Evolutionary conservation across 2,888 invertebrate genomes (phyloP).

Genomic region (Protophormia terraenovae): DNA sequence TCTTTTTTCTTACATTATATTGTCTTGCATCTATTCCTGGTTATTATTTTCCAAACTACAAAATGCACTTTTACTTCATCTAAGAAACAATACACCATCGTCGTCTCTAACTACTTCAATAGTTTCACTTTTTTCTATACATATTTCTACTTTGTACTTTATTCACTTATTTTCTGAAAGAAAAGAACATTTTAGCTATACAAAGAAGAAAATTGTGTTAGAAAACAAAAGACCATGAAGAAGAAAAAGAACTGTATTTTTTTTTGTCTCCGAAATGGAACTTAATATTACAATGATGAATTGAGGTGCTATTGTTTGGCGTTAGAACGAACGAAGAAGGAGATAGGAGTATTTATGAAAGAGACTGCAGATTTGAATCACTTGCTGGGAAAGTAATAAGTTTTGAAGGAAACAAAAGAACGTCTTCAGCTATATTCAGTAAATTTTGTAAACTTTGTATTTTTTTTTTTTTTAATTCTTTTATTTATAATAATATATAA

Average conservation of each 20-base stretch:
- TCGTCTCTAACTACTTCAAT: conserved; percentile 27
- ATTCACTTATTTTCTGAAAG: conserved; percentile 12
- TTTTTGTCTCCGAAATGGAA: conserved; percentile 22
- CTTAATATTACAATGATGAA: conserved; percentile 24
- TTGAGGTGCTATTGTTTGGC: conserved; percentile 22
- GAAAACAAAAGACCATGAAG: not conserved
- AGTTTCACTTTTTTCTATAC: conserved; percentile 57
- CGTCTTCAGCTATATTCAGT: no score
- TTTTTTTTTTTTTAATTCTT: no score
- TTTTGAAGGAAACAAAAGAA: not conserved
- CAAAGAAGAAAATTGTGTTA: conserved; percentile 49
- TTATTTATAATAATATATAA: no score
- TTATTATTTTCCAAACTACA: conserved; percentile 56
- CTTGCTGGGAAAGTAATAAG: not conserved
- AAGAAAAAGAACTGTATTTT: not conserved
- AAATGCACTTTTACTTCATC: conserved; percentile 63
- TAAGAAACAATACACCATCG: conserved; percentile 40
- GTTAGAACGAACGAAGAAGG: not conserved
- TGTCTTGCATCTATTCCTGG: conserved; percentile 10
- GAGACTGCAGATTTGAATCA: not conserved
- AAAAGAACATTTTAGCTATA: not conserved
- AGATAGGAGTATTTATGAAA: no score
- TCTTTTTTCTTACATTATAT: not conserved
- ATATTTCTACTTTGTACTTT: not conserved
- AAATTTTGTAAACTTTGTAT: no score